Base-by-base conservation (phyloP, 1,140 invertebrate species). In the Drosophila ambigua region DNA sequence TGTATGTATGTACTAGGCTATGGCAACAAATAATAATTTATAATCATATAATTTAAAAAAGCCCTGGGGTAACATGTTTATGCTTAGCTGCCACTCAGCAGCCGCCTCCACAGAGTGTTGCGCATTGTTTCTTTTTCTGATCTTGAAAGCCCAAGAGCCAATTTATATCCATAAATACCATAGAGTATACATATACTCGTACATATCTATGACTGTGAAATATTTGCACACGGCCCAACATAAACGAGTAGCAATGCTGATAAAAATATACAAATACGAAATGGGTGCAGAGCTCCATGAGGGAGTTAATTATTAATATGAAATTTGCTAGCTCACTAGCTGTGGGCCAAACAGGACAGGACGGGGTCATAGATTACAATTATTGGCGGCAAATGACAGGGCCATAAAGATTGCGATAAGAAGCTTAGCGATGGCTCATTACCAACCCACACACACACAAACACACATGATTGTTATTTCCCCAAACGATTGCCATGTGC, bases 61-160 rank as follows among this genome's bases (percentile, higher is more conserved):
- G 58, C 81, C 81, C 81, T 67, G 64, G 81, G 82, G 81, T 62
- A 77, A 77, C 66, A 63, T 81, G 72, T 71, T 85, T 77, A 68
- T 76, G 61, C 63, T 52, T 58, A 50, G 63, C 59, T 64, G 55
- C 49, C 71, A 41, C 59, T 61, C 50, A 28, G 55, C 60, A 60
- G 50, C 51, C 41, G 23, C 16, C 15, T 11, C 8, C 23, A 13
- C 8, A 11, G 45, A 63, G 41, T 46, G 23, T 63, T 31, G 28
- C 7, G 45, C 59, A 41, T n/a, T 28, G 20, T 57, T 6, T 35
- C 24, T 46, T 62, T 73, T 48, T 54, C 0, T 35, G 11, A 13
- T 39, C 35, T 26, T 58, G 39, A 49, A 69, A 58, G 49, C 52
- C 49, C 49, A 67, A 39, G 60, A 52, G 55, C 66, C 13, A 51